These are phyloP conservation scores for Piaya cayana DNA, from an alignment of 2,113 vertebrate genomes.

Conservation along the genomic window DNA sequence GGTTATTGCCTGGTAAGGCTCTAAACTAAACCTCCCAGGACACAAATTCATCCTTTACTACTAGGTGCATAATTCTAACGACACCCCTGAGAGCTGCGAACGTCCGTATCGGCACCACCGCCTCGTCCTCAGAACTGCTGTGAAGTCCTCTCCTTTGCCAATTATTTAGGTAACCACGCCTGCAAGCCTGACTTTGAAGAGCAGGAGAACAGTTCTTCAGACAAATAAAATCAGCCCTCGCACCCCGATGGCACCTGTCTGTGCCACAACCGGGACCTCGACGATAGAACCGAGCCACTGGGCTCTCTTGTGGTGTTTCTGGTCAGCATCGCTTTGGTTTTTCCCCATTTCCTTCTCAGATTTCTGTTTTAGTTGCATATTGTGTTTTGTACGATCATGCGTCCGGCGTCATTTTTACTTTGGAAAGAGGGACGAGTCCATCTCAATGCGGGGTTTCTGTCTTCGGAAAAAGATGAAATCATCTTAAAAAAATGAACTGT, in stretches of 20 bases:
- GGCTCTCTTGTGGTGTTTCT: background rate
- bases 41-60: slow-evolving; percentile 5
- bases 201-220: background rate
- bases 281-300: background rate
- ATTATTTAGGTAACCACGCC: slow-evolving; percentile 41
- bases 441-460: background rate
- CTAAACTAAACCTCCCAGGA: slow-evolving; percentile 31
- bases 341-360: background rate
- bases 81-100: background rate
- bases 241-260: background rate
- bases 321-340: background rate
- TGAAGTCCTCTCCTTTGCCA: slow-evolving; percentile 46
- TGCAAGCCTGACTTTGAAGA: background rate
- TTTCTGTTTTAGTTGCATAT: background rate
- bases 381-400: background rate
- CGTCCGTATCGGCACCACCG: background rate
- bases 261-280: background rate
- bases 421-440: background rate
- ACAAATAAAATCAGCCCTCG: background rate
- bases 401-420: background rate
- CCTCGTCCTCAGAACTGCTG: slow-evolving; percentile 18
- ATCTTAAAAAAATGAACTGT: background rate
- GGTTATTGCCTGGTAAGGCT: slow-evolving; percentile 38
- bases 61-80: background rate
- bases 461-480: slow-evolving; percentile 18